Percentiles rank a stretch among this genome's conserved stretches.
Evolutionary conservation across 2,888 invertebrate genomes (phyloP).

Genomic region (Phaedon cochleariae): DNA sequence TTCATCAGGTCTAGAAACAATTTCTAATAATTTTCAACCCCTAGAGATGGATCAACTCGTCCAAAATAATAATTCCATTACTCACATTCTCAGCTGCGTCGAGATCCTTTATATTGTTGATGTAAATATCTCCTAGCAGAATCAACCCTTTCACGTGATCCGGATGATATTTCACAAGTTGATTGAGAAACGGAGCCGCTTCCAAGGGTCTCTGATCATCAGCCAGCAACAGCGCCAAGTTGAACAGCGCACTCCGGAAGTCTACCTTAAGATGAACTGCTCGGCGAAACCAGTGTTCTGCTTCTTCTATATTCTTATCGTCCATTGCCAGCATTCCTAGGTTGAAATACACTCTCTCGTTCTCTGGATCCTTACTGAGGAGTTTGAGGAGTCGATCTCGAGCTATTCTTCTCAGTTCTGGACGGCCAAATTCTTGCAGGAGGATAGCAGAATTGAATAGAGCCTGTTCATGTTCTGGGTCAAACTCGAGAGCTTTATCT

Average conservation of each 20-base stretch:
- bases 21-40: too few relatives aligned
- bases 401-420: slow-evolving; percentile 81
- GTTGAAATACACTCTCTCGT: slow-evolving; percentile 94
- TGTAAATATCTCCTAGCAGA: slow-evolving; percentile 93
- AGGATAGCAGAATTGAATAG: slow-evolving; percentile 94
- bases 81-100: slow-evolving; percentile 93
- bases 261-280: slow-evolving; percentile 88
- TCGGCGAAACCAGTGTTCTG: slow-evolving; percentile 80
- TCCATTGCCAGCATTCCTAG: slow-evolving; percentile 96
- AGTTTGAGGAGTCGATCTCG: slow-evolving; percentile 83
- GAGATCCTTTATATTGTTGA: slow-evolving; percentile 92
- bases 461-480: slow-evolving; percentile 95
- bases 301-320: slow-evolving; percentile 85
- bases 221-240: slow-evolving; percentile 88
- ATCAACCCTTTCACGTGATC: slow-evolving; percentile 95
- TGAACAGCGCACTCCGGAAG: slow-evolving; percentile 94
- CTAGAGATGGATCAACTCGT: too few relatives aligned
- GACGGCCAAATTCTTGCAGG: slow-evolving; percentile 87
- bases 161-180: slow-evolving; percentile 89
- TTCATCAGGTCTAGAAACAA: too few relatives aligned
- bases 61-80: too few relatives aligned
- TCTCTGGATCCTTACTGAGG: slow-evolving; percentile 77
- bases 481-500: slow-evolving; percentile 90
- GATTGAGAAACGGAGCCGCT: slow-evolving; percentile 91
- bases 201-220: slow-evolving; percentile 89